Conservation (phyloP, 2,888 invertebrate species). For the Liopterus haemorrhoidalis region DNA sequence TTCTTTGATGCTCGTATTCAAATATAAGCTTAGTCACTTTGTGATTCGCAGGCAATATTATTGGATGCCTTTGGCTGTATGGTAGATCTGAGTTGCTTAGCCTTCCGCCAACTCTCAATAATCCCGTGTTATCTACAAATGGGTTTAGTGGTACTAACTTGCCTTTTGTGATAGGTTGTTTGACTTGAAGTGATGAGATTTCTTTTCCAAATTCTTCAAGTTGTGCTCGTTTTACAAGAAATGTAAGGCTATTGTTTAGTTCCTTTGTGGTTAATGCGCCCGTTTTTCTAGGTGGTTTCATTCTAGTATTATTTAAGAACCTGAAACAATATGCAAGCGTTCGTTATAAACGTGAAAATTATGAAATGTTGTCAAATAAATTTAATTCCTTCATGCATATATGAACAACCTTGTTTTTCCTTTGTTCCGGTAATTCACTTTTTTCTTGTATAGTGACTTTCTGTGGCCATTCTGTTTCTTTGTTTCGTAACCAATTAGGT, state of each 20-base stretch:
- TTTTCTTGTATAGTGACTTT: no score
- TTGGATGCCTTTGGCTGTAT: no score
- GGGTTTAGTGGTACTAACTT: neutral
- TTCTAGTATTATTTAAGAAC: neutral
- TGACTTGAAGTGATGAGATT: neutral
- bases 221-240: neutral
- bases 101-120: neutral
- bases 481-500: neutral
- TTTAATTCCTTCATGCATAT: no score
- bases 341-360: neutral
- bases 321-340: neutral
- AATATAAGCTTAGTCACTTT: constrained; percentile 9
- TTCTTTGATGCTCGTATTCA: constrained; percentile 17
- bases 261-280: neutral
- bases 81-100: no score
- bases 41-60: neutral
- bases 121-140: neutral
- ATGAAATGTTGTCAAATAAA: neutral
- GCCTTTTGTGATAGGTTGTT: neutral
- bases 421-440: no score
- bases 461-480: no score
- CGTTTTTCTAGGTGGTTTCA: neutral
- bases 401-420: no score
- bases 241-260: neutral
- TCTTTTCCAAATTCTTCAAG: neutral